These are phyloP conservation scores for Tupaia chinensis DNA, from an alignment of 2,113 vertebrate genomes.

Conservation along the genomic window DNA sequence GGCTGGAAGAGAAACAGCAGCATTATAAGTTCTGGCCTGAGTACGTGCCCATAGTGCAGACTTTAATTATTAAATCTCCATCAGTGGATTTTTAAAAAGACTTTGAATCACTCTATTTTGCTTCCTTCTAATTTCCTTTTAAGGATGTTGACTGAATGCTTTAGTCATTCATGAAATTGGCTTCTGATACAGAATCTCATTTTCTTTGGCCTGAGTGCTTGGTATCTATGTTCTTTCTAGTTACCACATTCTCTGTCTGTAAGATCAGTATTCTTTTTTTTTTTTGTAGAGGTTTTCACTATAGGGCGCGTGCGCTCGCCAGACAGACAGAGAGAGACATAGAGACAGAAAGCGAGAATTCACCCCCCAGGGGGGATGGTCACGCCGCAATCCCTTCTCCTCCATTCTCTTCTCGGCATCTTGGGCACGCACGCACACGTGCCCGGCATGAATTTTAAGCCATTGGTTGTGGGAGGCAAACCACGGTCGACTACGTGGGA, in stretches of 20 bases:
- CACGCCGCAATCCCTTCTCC: too few species aligned
- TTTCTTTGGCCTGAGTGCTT: background rate
- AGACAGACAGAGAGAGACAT: too few species aligned
- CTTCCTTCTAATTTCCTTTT: slow-evolving; percentile 44
- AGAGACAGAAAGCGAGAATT: too few species aligned
- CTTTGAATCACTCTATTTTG: background rate
- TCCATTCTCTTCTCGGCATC: too few species aligned
- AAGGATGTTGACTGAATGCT: background rate
- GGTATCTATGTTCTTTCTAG: background rate
- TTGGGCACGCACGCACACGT: too few species aligned
- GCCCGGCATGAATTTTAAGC: too few species aligned
- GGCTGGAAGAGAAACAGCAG: background rate
- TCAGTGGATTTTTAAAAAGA: background rate
- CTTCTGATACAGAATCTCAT: background rate
- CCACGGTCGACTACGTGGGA: too few species aligned
- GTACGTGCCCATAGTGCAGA: background rate
- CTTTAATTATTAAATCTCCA: background rate
- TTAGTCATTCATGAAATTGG: background rate
- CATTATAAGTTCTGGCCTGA: background rate
- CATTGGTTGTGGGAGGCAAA: too few species aligned
- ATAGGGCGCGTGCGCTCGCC: too few species aligned
- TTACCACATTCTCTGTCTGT: background rate
- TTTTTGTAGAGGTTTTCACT: too few species aligned
- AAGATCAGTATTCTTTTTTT: background rate
- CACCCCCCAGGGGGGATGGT: too few species aligned